These are phyloP conservation scores for Centruroides sculpturatus DNA, from an alignment of 1,140 invertebrate species.

Conservation along the genomic window DNA sequence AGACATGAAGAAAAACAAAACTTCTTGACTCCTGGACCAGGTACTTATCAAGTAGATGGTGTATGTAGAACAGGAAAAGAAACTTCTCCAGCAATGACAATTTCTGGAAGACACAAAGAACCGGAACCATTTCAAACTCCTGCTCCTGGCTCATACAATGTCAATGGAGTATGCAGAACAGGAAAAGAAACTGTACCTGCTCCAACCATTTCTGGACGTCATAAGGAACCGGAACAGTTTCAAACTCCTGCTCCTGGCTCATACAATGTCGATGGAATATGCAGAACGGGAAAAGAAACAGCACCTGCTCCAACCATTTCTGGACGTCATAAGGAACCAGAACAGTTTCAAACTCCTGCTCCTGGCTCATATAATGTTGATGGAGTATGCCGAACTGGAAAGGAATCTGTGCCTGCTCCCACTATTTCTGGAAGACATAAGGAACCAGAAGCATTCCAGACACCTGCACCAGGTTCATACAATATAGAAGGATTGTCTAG, in stretches of 20 bases:
- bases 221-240: constrained; percentile 44
- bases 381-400: constrained; percentile 64
- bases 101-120: constrained; percentile 27
- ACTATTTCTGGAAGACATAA: not conserved
- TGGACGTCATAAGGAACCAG: constrained; percentile 34
- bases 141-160: constrained; percentile 65
- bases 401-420: constrained; percentile 14
- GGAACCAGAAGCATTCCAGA: constrained; percentile 32
- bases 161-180: constrained; percentile 66
- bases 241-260: constrained; percentile 65
- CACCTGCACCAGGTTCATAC: constrained; percentile 75
- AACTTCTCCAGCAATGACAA: constrained; percentile 1
- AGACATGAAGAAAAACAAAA: constrained; percentile 37
- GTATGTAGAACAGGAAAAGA: constrained; percentile 58
- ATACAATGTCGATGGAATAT: constrained; percentile 36
- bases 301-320: not conserved
- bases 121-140: constrained; percentile 56
- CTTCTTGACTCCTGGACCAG: constrained; percentile 61
- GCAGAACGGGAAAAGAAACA: not conserved
- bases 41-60: constrained; percentile 69
- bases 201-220: constrained; percentile 8
- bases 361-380: constrained; percentile 77
- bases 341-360: constrained; percentile 52
- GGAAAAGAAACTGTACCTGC: constrained; percentile 35
- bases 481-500: constrained; percentile 68